These are phyloP conservation scores for Arvicanthis niloticus DNA, from an alignment of 2,113 vertebrate species.

Conservation along the genomic window DNA sequence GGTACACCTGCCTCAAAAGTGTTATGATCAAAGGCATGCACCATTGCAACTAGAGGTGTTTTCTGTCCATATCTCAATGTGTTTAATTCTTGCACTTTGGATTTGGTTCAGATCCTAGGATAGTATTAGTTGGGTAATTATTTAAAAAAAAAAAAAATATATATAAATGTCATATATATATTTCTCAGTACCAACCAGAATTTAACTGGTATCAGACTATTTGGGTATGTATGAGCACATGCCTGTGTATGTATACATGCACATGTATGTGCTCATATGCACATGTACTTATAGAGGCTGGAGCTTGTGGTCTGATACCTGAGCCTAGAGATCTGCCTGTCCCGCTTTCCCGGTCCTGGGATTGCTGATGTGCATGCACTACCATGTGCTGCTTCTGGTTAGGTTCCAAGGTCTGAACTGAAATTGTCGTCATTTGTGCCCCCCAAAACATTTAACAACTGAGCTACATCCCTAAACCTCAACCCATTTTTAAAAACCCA, in stretches of 20 bases:
- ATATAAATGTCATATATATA: neutral
- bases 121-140: neutral
- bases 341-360: too few species aligned
- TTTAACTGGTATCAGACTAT: constrained; percentile 11
- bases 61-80: constrained; percentile 36
- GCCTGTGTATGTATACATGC: neutral
- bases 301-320: neutral
- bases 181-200: constrained; percentile 14
- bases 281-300: neutral
- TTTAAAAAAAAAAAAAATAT: constrained; percentile 19
- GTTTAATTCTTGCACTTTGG: constrained; percentile 16
- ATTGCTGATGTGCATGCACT: too few species aligned
- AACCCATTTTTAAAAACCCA: neutral
- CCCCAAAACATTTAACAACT: neutral
- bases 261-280: neutral
- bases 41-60: neutral
- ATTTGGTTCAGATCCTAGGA: constrained; percentile 32
- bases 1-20: neutral
- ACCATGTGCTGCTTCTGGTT: neutral
- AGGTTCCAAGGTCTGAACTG: neutral
- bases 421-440: neutral
- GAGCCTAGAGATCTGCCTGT: too few species aligned
- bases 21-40: too few species aligned
- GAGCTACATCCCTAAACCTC: too few species aligned
- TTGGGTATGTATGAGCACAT: neutral